A percentile compares a stretch with the other conserved stretches of the same genome.
These are phyloP conservation scores for Brachyptera putata DNA, from an alignment of 2,888 invertebrate species.

Conservation along the genomic window DNA sequence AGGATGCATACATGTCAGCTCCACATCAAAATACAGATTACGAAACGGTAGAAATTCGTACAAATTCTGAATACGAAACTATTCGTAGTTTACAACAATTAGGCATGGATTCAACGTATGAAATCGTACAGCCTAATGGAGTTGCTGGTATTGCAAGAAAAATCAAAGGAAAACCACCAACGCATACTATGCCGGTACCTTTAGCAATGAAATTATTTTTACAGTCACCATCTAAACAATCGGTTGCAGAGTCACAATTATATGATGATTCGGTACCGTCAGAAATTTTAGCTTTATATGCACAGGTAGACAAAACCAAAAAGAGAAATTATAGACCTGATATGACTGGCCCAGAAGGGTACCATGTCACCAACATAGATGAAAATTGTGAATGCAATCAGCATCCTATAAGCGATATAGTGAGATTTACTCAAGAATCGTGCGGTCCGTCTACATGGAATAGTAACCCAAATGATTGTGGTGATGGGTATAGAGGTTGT, in stretches of 20 bases:
- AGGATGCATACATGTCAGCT: constrained; percentile 13
- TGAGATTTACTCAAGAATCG: constrained; percentile 20
- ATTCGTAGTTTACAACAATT: constrained; percentile 23
- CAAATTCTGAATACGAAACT: constrained; percentile 32
- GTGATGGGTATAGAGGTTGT: constrained; percentile 1
- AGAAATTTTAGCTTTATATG: constrained; percentile 37
- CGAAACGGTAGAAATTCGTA: constrained; percentile 30
- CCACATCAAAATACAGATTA: constrained; percentile 34
- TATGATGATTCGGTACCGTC: constrained; percentile 31
- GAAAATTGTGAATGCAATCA: constrained; percentile 23
- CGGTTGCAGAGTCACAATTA: constrained; percentile 18
- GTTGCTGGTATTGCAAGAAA: constrained; percentile 16
- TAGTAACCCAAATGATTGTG: constrained; percentile 22
- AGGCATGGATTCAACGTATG: constrained; percentile 30
- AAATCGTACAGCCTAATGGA: constrained; percentile 26
- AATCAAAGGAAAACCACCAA: constrained; percentile 14
- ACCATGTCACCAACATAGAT: constrained; percentile 21
- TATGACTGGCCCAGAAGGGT: neutral
- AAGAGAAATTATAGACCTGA: constrained; percentile 34
- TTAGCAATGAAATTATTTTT: constrained; percentile 28
- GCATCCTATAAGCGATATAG: constrained; percentile 25
- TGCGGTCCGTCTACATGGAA: constrained; percentile 22
- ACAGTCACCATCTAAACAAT: constrained; percentile 23
- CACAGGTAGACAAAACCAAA: constrained; percentile 37
- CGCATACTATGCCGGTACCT: constrained; percentile 22